phyloP scores from a whole-genome alignment of 1,140 invertebrate species.

The Probaryconus sp. region DNA sequence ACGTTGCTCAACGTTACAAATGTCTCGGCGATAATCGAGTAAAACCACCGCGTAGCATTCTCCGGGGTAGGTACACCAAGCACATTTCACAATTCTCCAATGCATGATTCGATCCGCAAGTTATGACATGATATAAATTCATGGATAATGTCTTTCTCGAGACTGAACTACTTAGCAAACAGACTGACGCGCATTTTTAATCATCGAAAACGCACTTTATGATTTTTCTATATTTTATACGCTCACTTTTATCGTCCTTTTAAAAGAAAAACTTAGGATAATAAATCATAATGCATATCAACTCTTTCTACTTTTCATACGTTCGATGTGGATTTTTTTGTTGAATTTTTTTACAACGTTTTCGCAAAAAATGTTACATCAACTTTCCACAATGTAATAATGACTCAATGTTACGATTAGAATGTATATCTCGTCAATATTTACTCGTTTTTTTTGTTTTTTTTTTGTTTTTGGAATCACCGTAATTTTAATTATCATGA shows the following conservation, averaged over 20 bases:
- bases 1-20: conserved; percentile 51
- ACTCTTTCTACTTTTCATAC: no score
- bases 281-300: no score
- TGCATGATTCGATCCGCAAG: conserved; percentile 13
- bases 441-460: no score
- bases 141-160: conserved; percentile 1
- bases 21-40: conserved; percentile 39
- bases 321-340: no score
- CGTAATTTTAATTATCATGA: no score
- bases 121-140: conserved; percentile 11
- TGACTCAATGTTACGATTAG: no score
- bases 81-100: conserved; percentile 26
- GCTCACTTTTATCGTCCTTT: conserved; percentile 62
- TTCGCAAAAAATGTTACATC: no score
- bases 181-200: conserved; percentile 13
- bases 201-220: neutral
- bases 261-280: conserved; percentile 41
- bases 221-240: conserved; percentile 23
- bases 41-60: conserved; percentile 23
- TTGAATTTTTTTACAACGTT: no score
- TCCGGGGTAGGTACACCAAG: conserved; percentile 16
- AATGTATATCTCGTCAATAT: no score
- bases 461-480: no score
- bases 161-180: conserved; percentile 8
- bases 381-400: no score